Evolutionary conservation across 2,888 invertebrate species (phyloP), one percentile per base, ranked within the genome.

Genomic region (Drosophila mimica): DNA sequence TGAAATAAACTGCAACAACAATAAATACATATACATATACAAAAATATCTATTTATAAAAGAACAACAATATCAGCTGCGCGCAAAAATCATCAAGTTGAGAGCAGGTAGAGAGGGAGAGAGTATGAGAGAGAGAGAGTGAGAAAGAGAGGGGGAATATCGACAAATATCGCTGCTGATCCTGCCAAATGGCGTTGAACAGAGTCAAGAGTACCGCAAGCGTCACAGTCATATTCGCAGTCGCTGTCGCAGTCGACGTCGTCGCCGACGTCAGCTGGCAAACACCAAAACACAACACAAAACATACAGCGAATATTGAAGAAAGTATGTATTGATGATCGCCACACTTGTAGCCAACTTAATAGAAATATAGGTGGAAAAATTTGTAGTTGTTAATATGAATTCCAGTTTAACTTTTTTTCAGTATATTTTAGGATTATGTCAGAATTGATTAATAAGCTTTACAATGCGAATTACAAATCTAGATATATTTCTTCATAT

Each of bases 1-100:
- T 46, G 33, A 49, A 36, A 79, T 59, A 43, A 60, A 51, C 11
- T 54, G 34, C 31, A 65, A 68, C 36, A 69, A 64, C 20, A 53
- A 60, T 33, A 30, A 31, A 51, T 33, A n/a, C 38, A 17, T 38
- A 38, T 25, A 25, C 25, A 25, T 7, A 20, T 7, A 8, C 15
- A 15, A 15, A 25, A 46, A 25, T 38, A 65, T 71, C 79, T 89
- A 85, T 74, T 67, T 80, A 81, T 85, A 86, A 79, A 76, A 75
- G 65, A 75, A 82, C 88, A 89, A 89, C 88, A 85, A 81, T 88
- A 89, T 90, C 91, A 89, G 89, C 90, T 89, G 90, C 83, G 82
- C 79, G 68, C 61, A 87, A 74, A 81, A 63, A 81, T 89, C 87
- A 89, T 76, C 64, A 49, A 66, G 53, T 54, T 46, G 34, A 49